phyloP scores from a whole-genome alignment of 2,888 invertebrate genomes.

The Epirrita christyi region DNA sequence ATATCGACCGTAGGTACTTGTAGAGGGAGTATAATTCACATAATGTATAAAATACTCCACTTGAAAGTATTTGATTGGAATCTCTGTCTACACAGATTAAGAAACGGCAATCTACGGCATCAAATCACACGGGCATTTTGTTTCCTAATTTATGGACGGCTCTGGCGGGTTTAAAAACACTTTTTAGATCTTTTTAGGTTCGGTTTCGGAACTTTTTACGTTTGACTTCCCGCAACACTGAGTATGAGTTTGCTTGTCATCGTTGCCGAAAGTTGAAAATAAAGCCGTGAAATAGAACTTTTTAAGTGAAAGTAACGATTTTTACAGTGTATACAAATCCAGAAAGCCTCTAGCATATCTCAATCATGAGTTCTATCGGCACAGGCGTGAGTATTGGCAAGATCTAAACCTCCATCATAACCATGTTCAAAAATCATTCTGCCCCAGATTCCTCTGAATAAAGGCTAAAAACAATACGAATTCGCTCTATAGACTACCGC shows the following conservation, averaged over 20 bases:
- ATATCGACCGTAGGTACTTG: no score
- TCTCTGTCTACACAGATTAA: no score
- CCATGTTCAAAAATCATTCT: constrained; percentile 26
- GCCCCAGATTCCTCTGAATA: constrained; percentile 30
- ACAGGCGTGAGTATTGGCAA: constrained; percentile 91
- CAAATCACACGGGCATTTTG: no score
- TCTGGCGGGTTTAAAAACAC: no score
- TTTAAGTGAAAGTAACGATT: constrained; percentile 31
- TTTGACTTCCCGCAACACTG: no score
- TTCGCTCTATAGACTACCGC: background rate
- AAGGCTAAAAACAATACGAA: background rate
- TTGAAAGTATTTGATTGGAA: no score
- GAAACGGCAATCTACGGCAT: no score
- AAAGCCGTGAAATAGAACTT: constrained; percentile 29
- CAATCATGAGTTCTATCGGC: constrained; percentile 96
- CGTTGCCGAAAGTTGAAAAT: constrained; percentile 53
- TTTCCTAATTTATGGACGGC: no score
- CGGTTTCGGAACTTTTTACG: no score
- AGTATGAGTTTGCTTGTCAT: constrained; percentile 73
- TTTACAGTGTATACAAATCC: constrained; percentile 18
- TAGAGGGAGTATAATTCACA: no score
- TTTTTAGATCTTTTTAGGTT: no score
- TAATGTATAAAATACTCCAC: no score
- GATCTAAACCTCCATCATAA: constrained; percentile 18
- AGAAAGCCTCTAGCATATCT: constrained; percentile 35